phyloP scores from a whole-genome alignment of 1,140 invertebrate species.

The Grapholita molesta region DNA sequence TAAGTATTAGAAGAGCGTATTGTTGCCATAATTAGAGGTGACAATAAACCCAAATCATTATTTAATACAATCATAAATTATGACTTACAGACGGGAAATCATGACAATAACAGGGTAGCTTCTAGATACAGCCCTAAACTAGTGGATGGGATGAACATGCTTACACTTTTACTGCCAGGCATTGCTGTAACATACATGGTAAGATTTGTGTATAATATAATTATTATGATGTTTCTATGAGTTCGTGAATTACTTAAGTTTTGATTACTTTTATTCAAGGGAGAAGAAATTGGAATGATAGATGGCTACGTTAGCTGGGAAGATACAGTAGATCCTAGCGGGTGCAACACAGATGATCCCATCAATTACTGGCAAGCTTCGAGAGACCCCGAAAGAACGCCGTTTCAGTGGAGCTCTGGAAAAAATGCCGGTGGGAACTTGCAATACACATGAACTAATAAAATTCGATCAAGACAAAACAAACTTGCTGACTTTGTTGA shows the following conservation, averaged over 20 bases:
- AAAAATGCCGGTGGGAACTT: slow-evolving; percentile 83
- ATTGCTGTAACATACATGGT: slow-evolving; percentile 87
- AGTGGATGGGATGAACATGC: slow-evolving; percentile 86
- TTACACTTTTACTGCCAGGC: slow-evolving; percentile 87
- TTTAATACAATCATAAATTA: neutral
- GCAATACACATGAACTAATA: too few relatives aligned
- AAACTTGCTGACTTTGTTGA: too few relatives aligned
- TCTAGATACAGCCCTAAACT: slow-evolving; percentile 81
- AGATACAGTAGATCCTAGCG: slow-evolving; percentile 68
- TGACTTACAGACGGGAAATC: slow-evolving; percentile 83
- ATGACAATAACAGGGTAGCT: slow-evolving; percentile 83
- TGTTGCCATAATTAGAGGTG: too few relatives aligned
- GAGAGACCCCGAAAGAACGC: slow-evolving; percentile 84
- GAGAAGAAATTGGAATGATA: slow-evolving; percentile 89
- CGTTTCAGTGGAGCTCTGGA: slow-evolving; percentile 86
- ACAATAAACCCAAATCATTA: too few relatives aligned
- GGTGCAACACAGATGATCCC: slow-evolving; percentile 69
- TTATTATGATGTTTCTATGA: too few relatives aligned
- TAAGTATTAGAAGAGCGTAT: too few relatives aligned
- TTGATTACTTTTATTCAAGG: too few relatives aligned
- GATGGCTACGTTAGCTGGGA: slow-evolving; percentile 80
- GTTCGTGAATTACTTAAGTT: too few relatives aligned
- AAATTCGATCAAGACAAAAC: neutral
- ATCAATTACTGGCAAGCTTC: slow-evolving; percentile 75
- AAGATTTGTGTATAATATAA: slow-evolving; percentile 29